Evolutionary conservation across 2,797 vertebrate genomes (phyloP).

Genomic region (Chaunax sp.): DNA sequence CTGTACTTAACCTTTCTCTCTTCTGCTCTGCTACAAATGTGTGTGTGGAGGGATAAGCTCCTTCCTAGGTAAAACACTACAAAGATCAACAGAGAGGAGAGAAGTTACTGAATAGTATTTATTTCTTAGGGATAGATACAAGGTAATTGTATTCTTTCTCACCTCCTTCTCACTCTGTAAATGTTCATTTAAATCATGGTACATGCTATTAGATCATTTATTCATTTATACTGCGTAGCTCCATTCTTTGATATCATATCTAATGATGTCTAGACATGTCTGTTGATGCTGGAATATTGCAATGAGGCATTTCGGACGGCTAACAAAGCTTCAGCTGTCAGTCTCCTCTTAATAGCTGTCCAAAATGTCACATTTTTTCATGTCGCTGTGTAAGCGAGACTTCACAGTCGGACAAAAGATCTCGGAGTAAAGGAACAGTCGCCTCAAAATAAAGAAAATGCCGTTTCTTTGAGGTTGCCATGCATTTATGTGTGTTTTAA

Average conservation of each 20-base stretch:
- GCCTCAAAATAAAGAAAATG: conserved; percentile 7
- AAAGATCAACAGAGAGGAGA: no score
- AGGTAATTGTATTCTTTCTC: no score
- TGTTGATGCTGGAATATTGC: conserved; percentile 33
- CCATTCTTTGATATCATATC: conserved; percentile 21
- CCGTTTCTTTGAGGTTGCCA: conserved; percentile 2
- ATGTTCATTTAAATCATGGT: conserved; percentile 13
- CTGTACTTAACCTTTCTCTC: no score
- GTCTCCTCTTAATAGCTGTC: conserved; percentile 56
- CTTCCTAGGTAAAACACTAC: no score
- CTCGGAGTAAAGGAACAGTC: conserved; percentile 12
- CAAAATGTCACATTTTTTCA: conserved; percentile 47
- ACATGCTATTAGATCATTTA: conserved; percentile 13
- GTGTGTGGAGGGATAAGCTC: no score
- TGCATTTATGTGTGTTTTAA: conserved; percentile 16
- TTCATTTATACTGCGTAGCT: neutral
- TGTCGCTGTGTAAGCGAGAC: conserved; percentile 24
- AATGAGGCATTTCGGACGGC: conserved; percentile 35
- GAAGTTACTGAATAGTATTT: neutral
- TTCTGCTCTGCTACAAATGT: no score
- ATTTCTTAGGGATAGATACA: no score
- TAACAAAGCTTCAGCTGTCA: conserved; percentile 54
- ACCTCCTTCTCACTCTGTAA: conserved; percentile 10
- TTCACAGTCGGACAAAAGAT: conserved; percentile 39
- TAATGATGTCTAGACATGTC: conserved; percentile 38